Conservation (phyloP, 2,888 invertebrate species). For the Exocentrus adspersus region DNA sequence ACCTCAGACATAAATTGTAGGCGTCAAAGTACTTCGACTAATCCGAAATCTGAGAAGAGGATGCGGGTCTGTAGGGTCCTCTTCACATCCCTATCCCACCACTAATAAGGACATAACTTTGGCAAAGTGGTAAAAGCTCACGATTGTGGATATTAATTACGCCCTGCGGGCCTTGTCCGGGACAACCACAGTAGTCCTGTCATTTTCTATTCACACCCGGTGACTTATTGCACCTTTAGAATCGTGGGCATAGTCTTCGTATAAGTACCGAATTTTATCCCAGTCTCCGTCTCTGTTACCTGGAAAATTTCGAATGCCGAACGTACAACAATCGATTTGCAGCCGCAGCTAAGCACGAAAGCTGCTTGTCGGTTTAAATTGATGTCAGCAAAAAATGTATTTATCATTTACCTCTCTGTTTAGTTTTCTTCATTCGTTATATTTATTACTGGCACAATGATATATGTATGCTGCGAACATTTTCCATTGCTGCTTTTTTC, state of each 20-base stretch:
- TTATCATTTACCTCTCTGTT: not conserved
- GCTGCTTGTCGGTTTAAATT: not conserved
- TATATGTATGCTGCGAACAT: too few species aligned
- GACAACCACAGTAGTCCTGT: not conserved
- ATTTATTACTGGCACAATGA: too few species aligned
- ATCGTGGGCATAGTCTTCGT: not conserved
- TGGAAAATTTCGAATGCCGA: not conserved
- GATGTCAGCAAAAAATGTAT: not conserved
- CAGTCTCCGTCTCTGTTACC: not conserved
- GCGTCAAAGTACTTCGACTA: too few species aligned
- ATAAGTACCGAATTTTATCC: not conserved
- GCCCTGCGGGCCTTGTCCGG: not conserved
- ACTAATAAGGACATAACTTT: not conserved
- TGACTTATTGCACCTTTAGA: conserved; percentile 1
- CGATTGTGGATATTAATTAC: not conserved
- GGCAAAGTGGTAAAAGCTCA: not conserved
- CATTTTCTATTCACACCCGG: not conserved
- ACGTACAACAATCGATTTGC: conserved; percentile 1
- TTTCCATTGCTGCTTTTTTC: too few species aligned
- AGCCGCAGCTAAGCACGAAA: not conserved
- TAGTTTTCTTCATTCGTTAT: not conserved
- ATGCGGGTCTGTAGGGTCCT: not conserved
- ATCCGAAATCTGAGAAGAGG: too few species aligned
- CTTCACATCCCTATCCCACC: not conserved
- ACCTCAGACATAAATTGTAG: too few species aligned